Percentiles rank a stretch among this genome's conserved stretches.
phyloP scores from a whole-genome alignment of 2,888 invertebrate species.

The Sesia apiformis region DNA sequence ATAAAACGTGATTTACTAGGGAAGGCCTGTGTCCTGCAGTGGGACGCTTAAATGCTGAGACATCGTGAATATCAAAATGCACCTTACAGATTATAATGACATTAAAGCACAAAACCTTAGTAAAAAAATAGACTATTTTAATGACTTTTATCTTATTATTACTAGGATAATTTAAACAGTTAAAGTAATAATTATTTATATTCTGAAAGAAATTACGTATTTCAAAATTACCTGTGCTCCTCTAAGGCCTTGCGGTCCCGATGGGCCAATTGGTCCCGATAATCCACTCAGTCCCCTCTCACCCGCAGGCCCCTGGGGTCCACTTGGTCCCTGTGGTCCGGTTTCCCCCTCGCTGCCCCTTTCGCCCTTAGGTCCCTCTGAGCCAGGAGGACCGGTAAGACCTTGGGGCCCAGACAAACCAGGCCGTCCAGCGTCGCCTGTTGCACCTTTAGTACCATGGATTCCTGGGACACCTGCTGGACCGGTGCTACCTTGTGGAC shows the following conservation, averaged over 20 bases:
- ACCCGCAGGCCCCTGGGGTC: slow-evolving; percentile 80
- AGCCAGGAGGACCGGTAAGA: slow-evolving; percentile 80
- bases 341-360: slow-evolving; percentile 79
- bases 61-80: too few species aligned
- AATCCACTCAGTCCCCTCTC: slow-evolving; percentile 77
- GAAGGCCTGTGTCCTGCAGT: too few species aligned
- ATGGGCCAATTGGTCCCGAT: slow-evolving; percentile 78
- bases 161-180: too few species aligned
- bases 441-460: slow-evolving; percentile 80
- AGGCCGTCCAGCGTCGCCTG: slow-evolving; percentile 80
- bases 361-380: slow-evolving; percentile 85
- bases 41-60: too few species aligned
- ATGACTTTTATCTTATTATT: too few species aligned
- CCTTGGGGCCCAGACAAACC: slow-evolving; percentile 81
- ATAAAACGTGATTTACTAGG: too few species aligned
- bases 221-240: slow-evolving; percentile 70
- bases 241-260: slow-evolving; percentile 78
- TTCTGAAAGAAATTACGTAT: too few species aligned
- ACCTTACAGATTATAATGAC: too few species aligned
- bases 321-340: slow-evolving; percentile 81
- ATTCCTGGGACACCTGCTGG: slow-evolving; percentile 80
- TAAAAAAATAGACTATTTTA: too few species aligned
- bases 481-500: slow-evolving; percentile 80
- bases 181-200: too few species aligned
- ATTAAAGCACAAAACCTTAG: too few species aligned